Base-by-base conservation (phyloP, 2,113 vertebrate genomes). In the Puffinus mauretanicus region DNA sequence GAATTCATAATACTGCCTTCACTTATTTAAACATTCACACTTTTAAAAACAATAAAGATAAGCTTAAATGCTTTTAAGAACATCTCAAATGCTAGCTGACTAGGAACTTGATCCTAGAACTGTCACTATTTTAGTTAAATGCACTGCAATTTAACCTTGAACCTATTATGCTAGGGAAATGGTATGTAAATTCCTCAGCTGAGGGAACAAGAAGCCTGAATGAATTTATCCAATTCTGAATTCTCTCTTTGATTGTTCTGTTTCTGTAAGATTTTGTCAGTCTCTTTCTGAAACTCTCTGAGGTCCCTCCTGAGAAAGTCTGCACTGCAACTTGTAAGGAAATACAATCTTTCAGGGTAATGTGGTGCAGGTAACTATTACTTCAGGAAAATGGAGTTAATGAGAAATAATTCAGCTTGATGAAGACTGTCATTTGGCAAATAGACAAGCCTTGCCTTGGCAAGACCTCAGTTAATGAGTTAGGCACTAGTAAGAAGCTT, bases 401-500 rank as follows among this genome's bases (percentile, higher is more conserved):
- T 67, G 70, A 34, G 62, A 90, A 96, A 79, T 88, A 93, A 91
- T 89, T 55, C 29, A 88, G n/a, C 58, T 71, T 88, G 93, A 65
- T 71, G 62, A 93, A 91, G 91, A 70, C 64, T 92, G 79, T 91
- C 36, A 54, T 83, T 96, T 97, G 90, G 91, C 94, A 93, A 57
- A 94, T 9, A 90, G 91, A 89, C 70, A 92, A 82, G 88, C 46
- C n/a, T 91, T 92, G 82, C 55, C 38, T 95, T 88, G 88, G 77
- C 94, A 92, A 66, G 78, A 82, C 58, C 62, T 96, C 96, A 66
- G 6, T 94, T 96, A 96, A 73, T 96, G 91, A 95, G 73, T 95
- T 94, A 76, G 93, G 82, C 94, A 38, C 91, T 91, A 55, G 73
- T 94, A 96, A 97, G 89, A 95, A 94, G 91, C 94, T 97, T 95